Conservation (phyloP, 2,797 vertebrate genomes). For the Sebastes jordani region DNA sequence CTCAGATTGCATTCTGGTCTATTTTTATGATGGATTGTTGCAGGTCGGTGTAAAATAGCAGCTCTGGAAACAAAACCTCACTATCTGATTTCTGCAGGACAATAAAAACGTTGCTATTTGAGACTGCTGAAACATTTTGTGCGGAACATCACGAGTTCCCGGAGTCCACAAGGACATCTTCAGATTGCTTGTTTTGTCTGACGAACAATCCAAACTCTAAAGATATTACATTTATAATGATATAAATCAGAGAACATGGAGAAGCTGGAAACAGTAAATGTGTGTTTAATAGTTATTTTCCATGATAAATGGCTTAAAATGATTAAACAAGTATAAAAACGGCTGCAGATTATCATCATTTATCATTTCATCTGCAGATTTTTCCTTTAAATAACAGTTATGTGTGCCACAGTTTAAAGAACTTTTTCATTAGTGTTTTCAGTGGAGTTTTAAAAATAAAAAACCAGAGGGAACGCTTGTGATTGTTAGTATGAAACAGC, state of each 20-base stretch:
- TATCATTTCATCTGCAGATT: too few relatives aligned
- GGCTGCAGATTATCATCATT: too few relatives aligned
- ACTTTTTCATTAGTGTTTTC: too few relatives aligned
- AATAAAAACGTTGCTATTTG: background rate
- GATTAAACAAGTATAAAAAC: background rate
- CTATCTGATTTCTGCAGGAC: background rate
- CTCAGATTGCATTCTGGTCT: background rate
- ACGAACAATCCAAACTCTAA: rapidly evolving
- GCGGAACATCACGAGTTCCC: too few relatives aligned
- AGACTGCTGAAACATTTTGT: background rate
- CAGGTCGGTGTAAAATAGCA: background rate
- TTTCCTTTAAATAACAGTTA: too few relatives aligned
- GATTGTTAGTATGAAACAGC: too few relatives aligned
- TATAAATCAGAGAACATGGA: rapidly evolving
- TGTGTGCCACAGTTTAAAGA: too few relatives aligned
- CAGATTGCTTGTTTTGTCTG: background rate
- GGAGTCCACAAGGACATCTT: background rate
- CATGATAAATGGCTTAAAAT: background rate
- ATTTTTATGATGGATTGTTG: background rate
- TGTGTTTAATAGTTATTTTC: background rate
- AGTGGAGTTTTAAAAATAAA: too few relatives aligned
- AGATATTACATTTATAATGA: rapidly evolving
- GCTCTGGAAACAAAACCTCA: background rate
- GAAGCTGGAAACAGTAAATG: background rate
- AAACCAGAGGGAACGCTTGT: too few relatives aligned